Percentiles rank a stretch among this genome's conserved stretches.
Evolutionary conservation across 2,113 vertebrate species (phyloP).

Genomic region (Oncorhynchus masou): DNA sequence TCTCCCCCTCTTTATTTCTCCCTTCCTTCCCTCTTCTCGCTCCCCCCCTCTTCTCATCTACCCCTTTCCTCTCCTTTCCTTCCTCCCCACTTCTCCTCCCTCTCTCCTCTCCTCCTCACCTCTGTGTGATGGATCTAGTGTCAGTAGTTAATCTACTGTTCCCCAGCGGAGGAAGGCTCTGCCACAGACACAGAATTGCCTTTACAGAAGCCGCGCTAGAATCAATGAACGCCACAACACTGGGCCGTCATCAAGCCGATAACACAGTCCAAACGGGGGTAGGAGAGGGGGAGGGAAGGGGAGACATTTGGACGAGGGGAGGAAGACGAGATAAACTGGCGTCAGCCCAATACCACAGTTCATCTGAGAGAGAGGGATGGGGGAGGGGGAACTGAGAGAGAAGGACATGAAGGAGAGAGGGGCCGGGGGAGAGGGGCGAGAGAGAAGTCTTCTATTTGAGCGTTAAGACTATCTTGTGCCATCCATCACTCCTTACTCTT

Average conservation of each 20-base stretch:
- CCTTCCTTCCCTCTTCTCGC: neutral
- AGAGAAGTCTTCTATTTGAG: neutral
- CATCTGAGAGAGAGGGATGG: neutral
- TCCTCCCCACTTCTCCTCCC: too few species aligned
- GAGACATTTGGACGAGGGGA: constrained; percentile 13
- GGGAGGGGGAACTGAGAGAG: constrained; percentile 10
- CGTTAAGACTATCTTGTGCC: neutral
- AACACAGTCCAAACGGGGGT: constrained; percentile 22
- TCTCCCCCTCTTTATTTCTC: too few species aligned
- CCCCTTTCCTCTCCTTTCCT: neutral
- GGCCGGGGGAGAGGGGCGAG: constrained; percentile 1
- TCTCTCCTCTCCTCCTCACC: neutral
- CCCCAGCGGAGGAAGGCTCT: constrained; percentile 39
- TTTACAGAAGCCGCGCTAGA: constrained; percentile 46
- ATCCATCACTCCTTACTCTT: neutral
- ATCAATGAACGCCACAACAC: constrained; percentile 54
- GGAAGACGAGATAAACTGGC: constrained; percentile 18
- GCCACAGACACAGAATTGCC: constrained; percentile 56
- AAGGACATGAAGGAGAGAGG: neutral
- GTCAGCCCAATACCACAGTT: neutral
- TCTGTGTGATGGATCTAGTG: constrained; percentile 57
- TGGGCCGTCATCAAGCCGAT: constrained; percentile 39
- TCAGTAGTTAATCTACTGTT: constrained; percentile 67
- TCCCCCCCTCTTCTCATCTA: neutral
- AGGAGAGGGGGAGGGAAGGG: neutral